Evolutionary conservation across 2,888 invertebrate species (phyloP).

Genomic region (Busseola fusca): DNA sequence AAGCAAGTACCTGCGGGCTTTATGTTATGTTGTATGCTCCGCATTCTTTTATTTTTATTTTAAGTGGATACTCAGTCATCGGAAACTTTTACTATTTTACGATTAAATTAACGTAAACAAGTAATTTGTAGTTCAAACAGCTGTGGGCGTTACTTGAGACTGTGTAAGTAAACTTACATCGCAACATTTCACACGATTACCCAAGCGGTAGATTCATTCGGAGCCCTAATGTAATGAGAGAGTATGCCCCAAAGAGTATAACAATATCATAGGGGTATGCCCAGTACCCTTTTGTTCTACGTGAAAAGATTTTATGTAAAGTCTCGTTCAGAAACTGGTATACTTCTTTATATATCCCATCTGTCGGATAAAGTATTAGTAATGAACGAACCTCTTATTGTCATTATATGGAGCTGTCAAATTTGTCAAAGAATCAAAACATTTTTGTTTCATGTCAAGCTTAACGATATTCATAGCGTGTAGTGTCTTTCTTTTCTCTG

Average conservation of each 20-base stretch:
- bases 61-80: constrained; percentile 6
- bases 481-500: constrained; percentile 2
- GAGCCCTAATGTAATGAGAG: neutral
- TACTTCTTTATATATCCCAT: neutral
- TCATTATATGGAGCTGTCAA: constrained; percentile 23
- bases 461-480: neutral
- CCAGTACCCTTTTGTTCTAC: neutral
- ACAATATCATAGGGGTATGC: too few relatives aligned
- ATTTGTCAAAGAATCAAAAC: neutral
- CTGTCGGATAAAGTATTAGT: neutral
- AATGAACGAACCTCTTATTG: constrained; percentile 25
- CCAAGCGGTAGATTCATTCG: constrained; percentile 1
- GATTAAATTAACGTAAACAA: constrained; percentile 45
- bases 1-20: constrained; percentile 33
- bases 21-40: constrained; percentile 17
- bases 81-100: constrained; percentile 40
- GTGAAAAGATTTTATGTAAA: constrained; percentile 4
- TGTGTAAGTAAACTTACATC: constrained; percentile 39
- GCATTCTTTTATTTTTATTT: constrained; percentile 38
- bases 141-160: constrained; percentile 23
- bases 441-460: neutral
- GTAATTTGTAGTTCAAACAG: constrained; percentile 44
- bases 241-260: too few relatives aligned
- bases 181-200: constrained; percentile 36
- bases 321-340: constrained; percentile 23